These are phyloP conservation scores for Anthonomus grandis DNA, from an alignment of 1,140 invertebrate genomes.

Conservation along the genomic window DNA sequence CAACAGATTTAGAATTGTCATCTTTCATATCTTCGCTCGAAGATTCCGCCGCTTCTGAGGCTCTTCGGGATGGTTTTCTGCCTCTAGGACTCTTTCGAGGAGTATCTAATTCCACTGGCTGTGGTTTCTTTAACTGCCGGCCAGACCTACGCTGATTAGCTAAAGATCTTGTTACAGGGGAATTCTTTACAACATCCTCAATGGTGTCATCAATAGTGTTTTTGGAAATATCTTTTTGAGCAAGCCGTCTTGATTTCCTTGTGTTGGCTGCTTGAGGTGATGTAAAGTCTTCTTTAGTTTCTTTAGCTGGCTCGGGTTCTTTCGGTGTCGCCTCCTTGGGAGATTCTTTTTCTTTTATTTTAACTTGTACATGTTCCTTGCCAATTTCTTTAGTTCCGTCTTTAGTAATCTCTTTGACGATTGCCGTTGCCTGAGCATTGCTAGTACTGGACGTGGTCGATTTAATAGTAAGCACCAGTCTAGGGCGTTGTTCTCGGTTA, in stretches of 20 bases:
- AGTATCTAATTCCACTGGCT: constrained; percentile 36
- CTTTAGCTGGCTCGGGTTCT: constrained; percentile 38
- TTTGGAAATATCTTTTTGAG: constrained; percentile 68
- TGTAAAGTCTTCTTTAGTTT: constrained; percentile 62
- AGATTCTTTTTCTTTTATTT: constrained; percentile 1
- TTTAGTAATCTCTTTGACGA: constrained; percentile 52
- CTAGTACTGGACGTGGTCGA: constrained; percentile 55
- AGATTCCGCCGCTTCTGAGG: constrained; percentile 60
- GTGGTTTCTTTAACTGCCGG: constrained; percentile 40
- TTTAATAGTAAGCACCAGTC: constrained; percentile 77
- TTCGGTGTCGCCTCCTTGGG: background rate
- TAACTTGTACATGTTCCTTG: too few relatives aligned
- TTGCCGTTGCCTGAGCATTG: constrained; percentile 48
- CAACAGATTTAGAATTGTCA: constrained; percentile 24
- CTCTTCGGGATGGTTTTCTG: constrained; percentile 57
- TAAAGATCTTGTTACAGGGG: constrained; percentile 45
- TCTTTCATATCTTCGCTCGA: constrained; percentile 51
- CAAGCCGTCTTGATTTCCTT: constrained; percentile 74
- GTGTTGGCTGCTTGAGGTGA: constrained; percentile 59
- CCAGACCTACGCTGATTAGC: constrained; percentile 41
- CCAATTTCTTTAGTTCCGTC: constrained; percentile 37
- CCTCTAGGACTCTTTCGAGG: constrained; percentile 59
- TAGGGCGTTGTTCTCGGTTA: constrained; percentile 58
- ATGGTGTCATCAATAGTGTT: constrained; percentile 81
- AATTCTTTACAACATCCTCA: constrained; percentile 76